phyloP scores from a whole-genome alignment of 1,140 invertebrate genomes.

The Stegodyphus dumicola region DNA sequence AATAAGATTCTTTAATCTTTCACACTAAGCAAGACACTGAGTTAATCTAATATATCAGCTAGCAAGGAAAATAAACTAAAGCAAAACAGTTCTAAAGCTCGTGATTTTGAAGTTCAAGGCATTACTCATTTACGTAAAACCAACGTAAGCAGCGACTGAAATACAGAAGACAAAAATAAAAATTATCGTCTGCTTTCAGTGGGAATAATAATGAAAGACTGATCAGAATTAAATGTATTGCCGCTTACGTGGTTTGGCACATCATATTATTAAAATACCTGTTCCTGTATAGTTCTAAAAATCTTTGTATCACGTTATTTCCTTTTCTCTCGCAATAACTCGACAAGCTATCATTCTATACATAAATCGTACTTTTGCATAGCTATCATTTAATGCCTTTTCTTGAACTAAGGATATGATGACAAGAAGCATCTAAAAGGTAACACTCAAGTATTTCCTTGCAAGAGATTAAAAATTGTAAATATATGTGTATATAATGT shows the following conservation, averaged over 20 bases:
- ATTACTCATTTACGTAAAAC: neutral
- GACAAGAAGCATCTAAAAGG: neutral
- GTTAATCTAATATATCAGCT: slow-evolving; percentile 25
- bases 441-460: slow-evolving; percentile 22
- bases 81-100: slow-evolving; percentile 38
- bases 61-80: neutral
- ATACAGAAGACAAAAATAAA: neutral
- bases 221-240: neutral
- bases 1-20: slow-evolving; percentile 40
- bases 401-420: slow-evolving; percentile 26
- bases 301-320: neutral
- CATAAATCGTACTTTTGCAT: neutral
- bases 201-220: neutral
- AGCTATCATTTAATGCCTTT: slow-evolving; percentile 34
- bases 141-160: neutral
- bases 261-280: neutral
- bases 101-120: slow-evolving; percentile 32
- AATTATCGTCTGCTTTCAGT: neutral
- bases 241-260: neutral
- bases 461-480: slow-evolving; percentile 46
- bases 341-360: neutral
- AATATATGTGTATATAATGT: slow-evolving; percentile 27
- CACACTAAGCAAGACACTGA: slow-evolving; percentile 30
- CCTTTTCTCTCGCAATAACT: neutral
- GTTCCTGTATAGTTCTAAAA: neutral